A percentile compares a stretch with the other conserved stretches of the same genome.
Evolutionary conservation across 1,140 invertebrate species (phyloP).

Genomic region (Glossosoma conforme): DNA sequence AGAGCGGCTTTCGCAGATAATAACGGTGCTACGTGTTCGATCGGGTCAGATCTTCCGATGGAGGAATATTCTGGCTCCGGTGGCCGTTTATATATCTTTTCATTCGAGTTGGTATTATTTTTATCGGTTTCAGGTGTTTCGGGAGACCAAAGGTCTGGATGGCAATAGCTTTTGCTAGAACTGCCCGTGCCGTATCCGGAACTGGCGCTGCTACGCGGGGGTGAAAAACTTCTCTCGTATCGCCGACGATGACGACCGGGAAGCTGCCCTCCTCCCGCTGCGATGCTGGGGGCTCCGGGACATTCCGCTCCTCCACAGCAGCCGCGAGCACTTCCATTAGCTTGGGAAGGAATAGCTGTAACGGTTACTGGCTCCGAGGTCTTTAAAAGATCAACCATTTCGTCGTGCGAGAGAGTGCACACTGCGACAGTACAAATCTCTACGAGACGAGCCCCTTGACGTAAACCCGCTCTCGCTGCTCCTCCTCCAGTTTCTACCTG

Average conservation of each 20-base stretch:
- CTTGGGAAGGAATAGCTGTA: slow-evolving; percentile 67
- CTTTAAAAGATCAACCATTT: slow-evolving; percentile 90
- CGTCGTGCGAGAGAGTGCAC: slow-evolving; percentile 84
- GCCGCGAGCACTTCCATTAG: slow-evolving; percentile 43
- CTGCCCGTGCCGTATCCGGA: slow-evolving; percentile 81
- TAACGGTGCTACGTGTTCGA: neutral
- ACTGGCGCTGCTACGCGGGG: slow-evolving; percentile 76
- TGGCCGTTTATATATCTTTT: slow-evolving; percentile 5
- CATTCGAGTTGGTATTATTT: neutral
- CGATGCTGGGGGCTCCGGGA: slow-evolving; percentile 29
- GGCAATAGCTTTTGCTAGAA: slow-evolving; percentile 58
- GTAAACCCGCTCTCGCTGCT: slow-evolving; percentile 84
- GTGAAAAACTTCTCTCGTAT: slow-evolving; percentile 72
- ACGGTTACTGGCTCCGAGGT: slow-evolving; percentile 83
- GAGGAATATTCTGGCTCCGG: slow-evolving; percentile 15
- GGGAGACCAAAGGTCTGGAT: slow-evolving; percentile 50
- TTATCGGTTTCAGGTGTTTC: slow-evolving; percentile 18
- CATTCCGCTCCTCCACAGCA: slow-evolving; percentile 35
- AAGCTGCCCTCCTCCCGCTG: slow-evolving; percentile 36
- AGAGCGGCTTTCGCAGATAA: slow-evolving; percentile 1
- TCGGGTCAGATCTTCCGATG: slow-evolving; percentile 9
- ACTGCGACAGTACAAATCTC: slow-evolving; percentile 91
- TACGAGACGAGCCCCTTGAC: slow-evolving; percentile 84
- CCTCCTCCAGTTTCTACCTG: slow-evolving; percentile 85
- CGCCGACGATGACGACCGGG: slow-evolving; percentile 53